These are phyloP conservation scores for Phalacrocorax pelagicus DNA, from an alignment of 2,113 vertebrate genomes.

Conservation along the genomic window DNA sequence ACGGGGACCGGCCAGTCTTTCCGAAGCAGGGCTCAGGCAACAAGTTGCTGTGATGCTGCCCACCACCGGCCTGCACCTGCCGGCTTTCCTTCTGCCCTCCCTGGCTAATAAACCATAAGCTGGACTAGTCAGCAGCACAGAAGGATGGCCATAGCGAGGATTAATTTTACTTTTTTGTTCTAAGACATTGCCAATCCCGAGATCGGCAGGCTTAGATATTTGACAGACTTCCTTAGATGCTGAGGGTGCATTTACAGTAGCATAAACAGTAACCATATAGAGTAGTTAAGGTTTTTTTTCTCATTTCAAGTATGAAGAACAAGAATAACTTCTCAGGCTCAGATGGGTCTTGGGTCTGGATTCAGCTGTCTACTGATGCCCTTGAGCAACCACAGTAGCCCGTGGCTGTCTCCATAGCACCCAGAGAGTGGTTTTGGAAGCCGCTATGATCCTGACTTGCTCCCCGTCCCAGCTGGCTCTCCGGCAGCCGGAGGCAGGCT, in stretches of 20 bases:
- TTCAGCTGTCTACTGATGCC: background rate
- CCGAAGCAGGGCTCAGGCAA: background rate
- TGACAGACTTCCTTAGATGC: too few relatives aligned
- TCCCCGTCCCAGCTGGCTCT: too few relatives aligned
- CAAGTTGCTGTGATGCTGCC: background rate
- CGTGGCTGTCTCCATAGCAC: fast-evolving
- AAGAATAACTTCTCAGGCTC: background rate
- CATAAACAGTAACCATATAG: background rate
- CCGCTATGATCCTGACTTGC: fast-evolving
- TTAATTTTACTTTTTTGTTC: background rate
- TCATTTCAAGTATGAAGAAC: background rate
- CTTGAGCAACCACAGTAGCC: background rate
- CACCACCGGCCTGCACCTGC: too few relatives aligned
- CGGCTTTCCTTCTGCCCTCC: too few relatives aligned
- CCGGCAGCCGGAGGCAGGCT: background rate
- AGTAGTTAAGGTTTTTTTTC: background rate
- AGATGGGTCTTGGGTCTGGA: background rate
- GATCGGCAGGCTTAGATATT: background rate
- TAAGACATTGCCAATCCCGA: background rate
- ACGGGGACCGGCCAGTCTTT: fast-evolving
- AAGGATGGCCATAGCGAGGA: background rate
- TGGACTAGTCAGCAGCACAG: background rate
- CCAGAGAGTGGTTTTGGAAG: background rate
- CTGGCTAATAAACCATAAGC: too few relatives aligned
- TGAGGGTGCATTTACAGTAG: background rate